Base-by-base conservation (phyloP, 2,888 invertebrate species). In the Zelleria hepariella region DNA sequence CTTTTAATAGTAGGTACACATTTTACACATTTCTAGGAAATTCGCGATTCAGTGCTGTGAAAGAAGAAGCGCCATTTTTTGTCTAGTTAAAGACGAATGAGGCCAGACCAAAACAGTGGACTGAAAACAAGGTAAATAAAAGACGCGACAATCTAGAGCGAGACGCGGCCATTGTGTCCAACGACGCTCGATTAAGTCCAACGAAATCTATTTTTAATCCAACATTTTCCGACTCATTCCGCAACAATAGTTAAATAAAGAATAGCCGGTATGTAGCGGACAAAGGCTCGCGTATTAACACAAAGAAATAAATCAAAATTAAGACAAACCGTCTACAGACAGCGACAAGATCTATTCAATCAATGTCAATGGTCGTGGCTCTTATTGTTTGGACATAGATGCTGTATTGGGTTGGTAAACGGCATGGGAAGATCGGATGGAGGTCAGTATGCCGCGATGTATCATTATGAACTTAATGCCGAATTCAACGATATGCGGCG, bases 391-490 rank as follows among this genome's bases (percentile, higher is more conserved):
- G 49, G 49, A 2, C 6, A 23, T 51, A 51, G 21, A 51, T 10
- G 51, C 24, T 53, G 53, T 15, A 23, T 53, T 18, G 15, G 27
- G 42, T 27, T 32, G 55, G 55, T 10, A 24, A n/a, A 32, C 18
- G 55, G 32, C 21, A 4, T 51, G 20, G 51, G 32, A 42, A 42
- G 2, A 51, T 54, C 51, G 53, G 52, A 65, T 62, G 57, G 49
- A 47, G 62, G 65, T 63, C 63, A 65, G 65, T 63, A 60, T 60
- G 65, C 48, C 65, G 61, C 27, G 58, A 51, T 25, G 25, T 26
- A 54, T 25, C 47, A 58, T 58, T 59, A 55, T 61, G 59, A 60
- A 60, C 54, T 47, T 57, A 51, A 42, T 59, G 60, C 62, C 62
- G 61, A 64, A 63, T 63, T 61, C 59, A 60, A 54, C 21, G 56